Conservation (phyloP, 1,140 invertebrate species). For the Microplitis mediator region DNA sequence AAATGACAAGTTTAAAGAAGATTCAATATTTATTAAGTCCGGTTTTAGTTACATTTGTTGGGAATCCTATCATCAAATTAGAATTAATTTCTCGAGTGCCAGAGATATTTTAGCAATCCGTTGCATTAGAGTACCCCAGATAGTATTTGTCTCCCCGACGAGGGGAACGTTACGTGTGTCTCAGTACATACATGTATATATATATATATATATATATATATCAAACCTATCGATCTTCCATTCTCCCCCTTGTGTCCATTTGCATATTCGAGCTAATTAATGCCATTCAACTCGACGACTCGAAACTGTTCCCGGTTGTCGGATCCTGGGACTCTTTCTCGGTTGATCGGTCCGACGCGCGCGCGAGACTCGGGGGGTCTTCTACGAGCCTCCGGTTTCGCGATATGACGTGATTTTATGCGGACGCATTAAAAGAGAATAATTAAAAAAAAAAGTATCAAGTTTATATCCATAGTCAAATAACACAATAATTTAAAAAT, state of each 20-base stretch:
- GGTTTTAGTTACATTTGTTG: no score
- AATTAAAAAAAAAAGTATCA: not conserved
- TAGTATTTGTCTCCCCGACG: no score
- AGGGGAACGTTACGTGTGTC: not conserved
- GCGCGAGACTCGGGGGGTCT: slow-evolving; percentile 42
- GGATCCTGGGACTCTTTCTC: slow-evolving; percentile 25
- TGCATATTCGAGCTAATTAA: slow-evolving; percentile 38
- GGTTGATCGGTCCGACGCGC: slow-evolving; percentile 43
- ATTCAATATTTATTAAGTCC: no score
- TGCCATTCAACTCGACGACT: slow-evolving; percentile 38
- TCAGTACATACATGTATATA: not conserved
- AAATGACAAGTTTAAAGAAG: no score
- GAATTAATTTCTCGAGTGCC: not conserved
- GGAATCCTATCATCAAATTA: no score
- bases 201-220: not conserved
- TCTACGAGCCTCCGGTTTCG: not conserved
- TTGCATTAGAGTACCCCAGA: not conserved
- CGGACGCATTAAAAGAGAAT: not conserved
- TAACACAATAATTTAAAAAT: not conserved
- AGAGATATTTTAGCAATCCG: slow-evolving; percentile 2
- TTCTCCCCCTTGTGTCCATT: slow-evolving; percentile 23
- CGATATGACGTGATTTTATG: slow-evolving; percentile 9
- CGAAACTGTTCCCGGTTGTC: slow-evolving; percentile 39
- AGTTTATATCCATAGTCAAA: not conserved
- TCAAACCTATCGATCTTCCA: slow-evolving; percentile 25